These are phyloP conservation scores for Mus spretus DNA, from an alignment of 2,797 vertebrate genomes.

Conservation along the genomic window DNA sequence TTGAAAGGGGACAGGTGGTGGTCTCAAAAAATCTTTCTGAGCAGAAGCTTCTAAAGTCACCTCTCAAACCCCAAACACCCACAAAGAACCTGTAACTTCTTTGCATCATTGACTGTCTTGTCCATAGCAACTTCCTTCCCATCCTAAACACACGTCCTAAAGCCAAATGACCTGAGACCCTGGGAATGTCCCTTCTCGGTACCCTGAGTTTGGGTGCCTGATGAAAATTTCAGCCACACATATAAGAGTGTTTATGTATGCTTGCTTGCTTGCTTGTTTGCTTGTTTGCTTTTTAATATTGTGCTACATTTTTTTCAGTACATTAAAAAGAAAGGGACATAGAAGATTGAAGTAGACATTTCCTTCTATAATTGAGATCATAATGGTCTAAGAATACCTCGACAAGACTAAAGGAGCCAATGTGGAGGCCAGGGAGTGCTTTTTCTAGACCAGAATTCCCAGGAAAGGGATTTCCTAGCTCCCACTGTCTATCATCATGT, in stretches of 20 bases:
- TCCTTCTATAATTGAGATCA: background rate
- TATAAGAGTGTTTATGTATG: background rate
- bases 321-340: background rate
- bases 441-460: background rate
- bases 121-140: background rate
- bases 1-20: background rate
- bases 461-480: background rate
- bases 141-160: background rate
- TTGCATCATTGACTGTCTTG: background rate
- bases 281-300: background rate
- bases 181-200: background rate
- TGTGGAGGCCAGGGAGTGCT: background rate
- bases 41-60: background rate
- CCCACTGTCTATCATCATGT: rapidly evolving
- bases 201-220: background rate
- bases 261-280: background rate
- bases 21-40: background rate
- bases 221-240: background rate
- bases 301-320: background rate
- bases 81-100: background rate
- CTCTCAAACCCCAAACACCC: background rate
- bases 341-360: background rate
- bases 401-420: background rate
- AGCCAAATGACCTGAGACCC: background rate
- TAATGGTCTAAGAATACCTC: background rate